phyloP scores from a whole-genome alignment of 2,113 vertebrate species.

The Vulpes ferrilata region DNA sequence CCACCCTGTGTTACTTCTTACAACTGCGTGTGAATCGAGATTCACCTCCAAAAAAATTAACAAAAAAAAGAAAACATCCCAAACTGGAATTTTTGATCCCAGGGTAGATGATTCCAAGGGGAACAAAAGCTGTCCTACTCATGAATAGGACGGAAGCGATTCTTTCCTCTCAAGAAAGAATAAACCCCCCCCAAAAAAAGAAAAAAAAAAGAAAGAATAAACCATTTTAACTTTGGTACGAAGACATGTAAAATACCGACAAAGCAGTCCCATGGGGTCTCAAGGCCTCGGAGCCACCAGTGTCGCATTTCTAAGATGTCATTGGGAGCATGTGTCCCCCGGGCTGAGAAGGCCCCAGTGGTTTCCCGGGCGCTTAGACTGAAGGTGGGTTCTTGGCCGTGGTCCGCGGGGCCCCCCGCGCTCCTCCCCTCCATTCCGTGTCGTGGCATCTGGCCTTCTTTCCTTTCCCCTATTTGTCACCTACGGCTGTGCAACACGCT shows the following conservation, averaged over 20 bases:
- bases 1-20: neutral
- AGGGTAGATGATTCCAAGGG: neutral
- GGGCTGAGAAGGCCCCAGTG: neutral
- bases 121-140: neutral
- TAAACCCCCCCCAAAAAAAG: neutral
- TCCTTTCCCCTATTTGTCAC: neutral
- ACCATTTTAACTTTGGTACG: constrained; percentile 21
- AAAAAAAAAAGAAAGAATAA: neutral
- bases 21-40: neutral
- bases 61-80: neutral
- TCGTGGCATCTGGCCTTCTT: neutral
- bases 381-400: constrained; percentile 9
- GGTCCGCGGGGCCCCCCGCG: neutral
- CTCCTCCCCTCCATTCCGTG: too few species aligned
- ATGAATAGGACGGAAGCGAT: neutral
- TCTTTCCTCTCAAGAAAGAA: neutral
- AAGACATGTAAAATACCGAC: neutral
- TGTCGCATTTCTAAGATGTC: neutral
- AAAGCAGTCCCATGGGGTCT: neutral
- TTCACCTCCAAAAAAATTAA: neutral
- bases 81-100: neutral
- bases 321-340: neutral
- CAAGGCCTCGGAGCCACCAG: neutral
- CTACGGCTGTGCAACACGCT: neutral
- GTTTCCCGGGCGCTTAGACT: neutral